These are phyloP conservation scores for Euplexia lucipara DNA, from an alignment of 2,888 invertebrate genomes.

Conservation along the genomic window DNA sequence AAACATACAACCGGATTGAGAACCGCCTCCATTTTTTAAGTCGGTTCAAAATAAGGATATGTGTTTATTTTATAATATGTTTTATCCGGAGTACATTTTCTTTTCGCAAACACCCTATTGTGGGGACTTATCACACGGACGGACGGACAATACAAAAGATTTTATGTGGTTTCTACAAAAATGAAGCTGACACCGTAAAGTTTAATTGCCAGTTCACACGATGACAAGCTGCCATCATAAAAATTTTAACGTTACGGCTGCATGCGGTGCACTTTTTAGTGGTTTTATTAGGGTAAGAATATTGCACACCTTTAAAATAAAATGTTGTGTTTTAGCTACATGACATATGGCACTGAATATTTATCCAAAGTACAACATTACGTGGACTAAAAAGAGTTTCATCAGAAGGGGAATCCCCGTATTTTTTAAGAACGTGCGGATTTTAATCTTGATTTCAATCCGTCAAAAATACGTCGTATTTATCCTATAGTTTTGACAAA, in stretches of 20 bases:
- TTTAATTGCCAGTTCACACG: conserved; percentile 52
- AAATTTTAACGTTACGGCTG: conserved; percentile 40
- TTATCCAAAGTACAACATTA: no score
- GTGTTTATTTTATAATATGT: background rate
- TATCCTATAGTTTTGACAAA: no score
- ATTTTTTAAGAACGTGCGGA: no score
- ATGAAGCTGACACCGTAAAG: conserved; percentile 42
- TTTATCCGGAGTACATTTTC: conserved; percentile 24
- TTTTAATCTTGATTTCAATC: no score
- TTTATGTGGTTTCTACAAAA: conserved; percentile 53
- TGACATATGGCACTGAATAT: background rate
- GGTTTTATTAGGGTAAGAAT: conserved; percentile 29
- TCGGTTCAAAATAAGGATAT: no score
- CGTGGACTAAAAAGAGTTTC: no score
- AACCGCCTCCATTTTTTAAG: no score
- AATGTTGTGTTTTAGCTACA: conserved; percentile 1
- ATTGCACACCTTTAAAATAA: conserved; percentile 18
- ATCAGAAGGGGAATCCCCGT: no score
- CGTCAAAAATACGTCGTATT: no score
- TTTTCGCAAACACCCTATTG: background rate
- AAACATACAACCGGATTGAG: no score
- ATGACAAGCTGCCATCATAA: conserved; percentile 55
- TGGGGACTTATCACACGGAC: background rate
- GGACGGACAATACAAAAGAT: conserved; percentile 42
- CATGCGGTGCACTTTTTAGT: conserved; percentile 37